Evolutionary conservation across 2,797 vertebrate genomes (phyloP).

Genomic region (Micromesistius poutassou): DNA sequence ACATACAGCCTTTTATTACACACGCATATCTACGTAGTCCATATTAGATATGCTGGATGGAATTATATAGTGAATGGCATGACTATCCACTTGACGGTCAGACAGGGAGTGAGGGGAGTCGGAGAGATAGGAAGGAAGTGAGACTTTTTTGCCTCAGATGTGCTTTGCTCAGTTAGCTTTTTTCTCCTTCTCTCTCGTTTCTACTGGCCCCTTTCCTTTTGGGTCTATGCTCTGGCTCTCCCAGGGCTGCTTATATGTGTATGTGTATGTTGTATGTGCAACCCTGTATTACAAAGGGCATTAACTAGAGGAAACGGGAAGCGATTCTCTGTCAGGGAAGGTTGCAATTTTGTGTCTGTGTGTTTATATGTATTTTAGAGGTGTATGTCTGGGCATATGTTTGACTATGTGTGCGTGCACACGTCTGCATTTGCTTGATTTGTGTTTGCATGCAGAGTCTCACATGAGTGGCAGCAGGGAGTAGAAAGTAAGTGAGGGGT

Average conservation of each 20-base stretch:
- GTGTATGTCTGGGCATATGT: neutral
- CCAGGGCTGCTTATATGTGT: neutral
- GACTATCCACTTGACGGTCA: neutral
- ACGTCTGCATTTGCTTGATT: neutral
- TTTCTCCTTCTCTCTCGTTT: constrained; percentile 17
- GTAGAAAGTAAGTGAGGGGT: neutral
- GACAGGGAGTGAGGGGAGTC: neutral
- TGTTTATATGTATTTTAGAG: neutral
- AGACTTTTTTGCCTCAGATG: constrained; percentile 3
- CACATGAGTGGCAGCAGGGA: constrained; percentile 6
- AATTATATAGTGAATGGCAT: constrained; percentile 1
- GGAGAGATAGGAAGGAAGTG: neutral
- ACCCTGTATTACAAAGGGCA: constrained; percentile 46
- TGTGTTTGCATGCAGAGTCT: neutral
- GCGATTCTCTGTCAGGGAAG: neutral
- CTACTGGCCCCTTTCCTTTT: constrained; percentile 51
- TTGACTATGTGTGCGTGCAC: neutral
- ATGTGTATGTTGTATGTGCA: too few species aligned
- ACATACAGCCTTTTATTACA: neutral
- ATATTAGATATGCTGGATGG: neutral
- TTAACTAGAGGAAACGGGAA: constrained; percentile 43
- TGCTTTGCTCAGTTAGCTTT: constrained; percentile 24
- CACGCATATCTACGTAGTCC: neutral
- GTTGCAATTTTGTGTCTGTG: neutral
- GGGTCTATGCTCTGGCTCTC: constrained; percentile 16